Base-by-base conservation (phyloP, 2,888 invertebrate species). In the Dinocampus coccinellae region DNA sequence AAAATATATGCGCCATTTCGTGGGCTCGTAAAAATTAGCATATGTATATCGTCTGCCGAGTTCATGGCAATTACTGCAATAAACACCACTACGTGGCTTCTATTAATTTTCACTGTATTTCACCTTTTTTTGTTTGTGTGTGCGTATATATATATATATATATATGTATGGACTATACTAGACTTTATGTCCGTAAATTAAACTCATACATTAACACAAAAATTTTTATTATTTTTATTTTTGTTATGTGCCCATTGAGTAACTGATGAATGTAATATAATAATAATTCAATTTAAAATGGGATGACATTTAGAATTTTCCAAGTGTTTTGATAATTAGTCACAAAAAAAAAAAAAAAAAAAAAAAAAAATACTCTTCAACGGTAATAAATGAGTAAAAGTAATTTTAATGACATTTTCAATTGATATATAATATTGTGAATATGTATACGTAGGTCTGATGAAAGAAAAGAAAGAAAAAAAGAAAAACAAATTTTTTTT, bases 1-100 rank as follows among this genome's bases (percentile, higher is more conserved):
- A 63, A 63, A 52, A 29, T n/a, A 39, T 63, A 29, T 63, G 63
- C 63, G 42, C 16, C 47, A 63, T 63, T 34, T 33, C 24, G 63
- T 39, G 55, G 29, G 61, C 42, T 36, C 67, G 34, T 64, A 66
- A 73, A 66, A 74, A 70, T 74, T 74, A 74, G 69, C 74, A 72
- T 74, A 70, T 61, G 2, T 47, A 62, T 74, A 74, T 74, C 63
- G 74, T 52, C 52, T 52, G 63, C 52, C 63, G 39, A 63, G 63
- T 42, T 63, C 33, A 63, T 29, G 47, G 63, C 63, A 63, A 63
- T 63, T 63, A 20, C 63, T 47, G 33, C 29, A 63, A 63, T 63
- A 47, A 63, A 63, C 63, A 58, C 33, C 33, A 63, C 52, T 52
- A 24, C 63, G 47, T 63, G 47, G 29, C 47, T 47, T 63, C 47